phyloP scores from a whole-genome alignment of 2,797 vertebrate species.

The Amazonetta brasiliensis region DNA sequence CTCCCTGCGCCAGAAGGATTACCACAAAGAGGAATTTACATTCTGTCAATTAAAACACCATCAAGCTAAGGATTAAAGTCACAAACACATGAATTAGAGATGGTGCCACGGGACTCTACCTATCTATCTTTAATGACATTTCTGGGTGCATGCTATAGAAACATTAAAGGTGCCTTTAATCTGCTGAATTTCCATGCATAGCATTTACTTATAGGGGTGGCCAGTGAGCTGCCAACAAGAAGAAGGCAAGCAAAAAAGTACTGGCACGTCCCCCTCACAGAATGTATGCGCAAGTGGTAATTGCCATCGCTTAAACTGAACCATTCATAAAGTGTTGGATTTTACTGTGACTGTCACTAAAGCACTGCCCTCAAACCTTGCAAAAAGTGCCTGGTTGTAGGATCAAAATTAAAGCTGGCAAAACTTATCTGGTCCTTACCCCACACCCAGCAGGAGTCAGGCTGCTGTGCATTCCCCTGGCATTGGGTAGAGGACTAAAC shows the following conservation, averaged over 20 bases:
- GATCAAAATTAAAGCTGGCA: neutral
- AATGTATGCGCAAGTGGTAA: neutral
- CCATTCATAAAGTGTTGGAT: neutral
- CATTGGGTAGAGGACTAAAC: neutral
- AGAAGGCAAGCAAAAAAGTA: neutral
- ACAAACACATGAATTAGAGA: slow-evolving; percentile 48
- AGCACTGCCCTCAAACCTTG: neutral
- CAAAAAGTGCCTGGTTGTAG: neutral
- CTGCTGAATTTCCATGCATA: neutral
- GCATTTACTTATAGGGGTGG: neutral
- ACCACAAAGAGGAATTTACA: slow-evolving; percentile 43
- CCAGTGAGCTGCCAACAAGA: neutral
- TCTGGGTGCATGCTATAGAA: neutral
- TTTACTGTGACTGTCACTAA: neutral
- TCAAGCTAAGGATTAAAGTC: slow-evolving; percentile 65
- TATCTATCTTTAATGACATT: slow-evolving; percentile 26
- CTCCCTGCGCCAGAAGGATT: slow-evolving; percentile 22
- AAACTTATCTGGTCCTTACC: neutral
- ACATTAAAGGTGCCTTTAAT: slow-evolving; percentile 41
- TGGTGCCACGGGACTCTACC: slow-evolving; percentile 29
- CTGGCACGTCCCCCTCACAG: neutral
- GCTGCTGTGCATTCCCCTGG: neutral
- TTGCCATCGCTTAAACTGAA: neutral
- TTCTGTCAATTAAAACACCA: slow-evolving; percentile 57
- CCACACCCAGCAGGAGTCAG: neutral